A percentile compares a stretch with the other conserved stretches of the same genome.
Conservation (phyloP, 2,113 vertebrate genomes). For the Phocoena sinus region DNA sequence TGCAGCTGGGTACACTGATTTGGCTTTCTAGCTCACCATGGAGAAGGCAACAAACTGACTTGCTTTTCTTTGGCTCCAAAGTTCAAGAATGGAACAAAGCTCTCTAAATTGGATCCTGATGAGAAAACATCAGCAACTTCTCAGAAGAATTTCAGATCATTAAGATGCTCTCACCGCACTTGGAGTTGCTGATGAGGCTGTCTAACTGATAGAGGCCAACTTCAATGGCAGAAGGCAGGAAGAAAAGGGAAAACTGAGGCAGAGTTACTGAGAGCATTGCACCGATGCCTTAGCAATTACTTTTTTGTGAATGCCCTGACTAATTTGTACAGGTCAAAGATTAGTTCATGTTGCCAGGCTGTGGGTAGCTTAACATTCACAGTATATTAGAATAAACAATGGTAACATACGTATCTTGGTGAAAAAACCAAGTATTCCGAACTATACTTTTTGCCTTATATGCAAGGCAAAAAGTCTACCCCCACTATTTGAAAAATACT, state of each 20-base stretch:
- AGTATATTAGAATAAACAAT: constrained; percentile 78
- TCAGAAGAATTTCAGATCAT: constrained; percentile 91
- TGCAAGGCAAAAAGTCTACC: constrained; percentile 48
- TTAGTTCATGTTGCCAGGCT: constrained; percentile 79
- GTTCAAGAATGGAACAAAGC: constrained; percentile 92
- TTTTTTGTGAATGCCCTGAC: constrained; percentile 82
- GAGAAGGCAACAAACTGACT: constrained; percentile 82
- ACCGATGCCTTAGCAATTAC: constrained; percentile 80
- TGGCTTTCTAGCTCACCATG: constrained; percentile 77
- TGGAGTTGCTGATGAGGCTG: constrained; percentile 86
- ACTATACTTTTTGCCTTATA: constrained; percentile 7
- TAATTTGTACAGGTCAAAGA: constrained; percentile 86
- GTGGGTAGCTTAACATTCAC: constrained; percentile 80
- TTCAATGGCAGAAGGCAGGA: constrained; percentile 82
- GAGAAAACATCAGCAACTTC: constrained; percentile 91
- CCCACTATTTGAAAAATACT: neutral
- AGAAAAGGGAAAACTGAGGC: constrained; percentile 84
- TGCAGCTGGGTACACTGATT: constrained; percentile 77
- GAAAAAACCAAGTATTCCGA: constrained; percentile 68
- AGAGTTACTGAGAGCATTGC: constrained; percentile 82
- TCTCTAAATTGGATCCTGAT: constrained; percentile 95
- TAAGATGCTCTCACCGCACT: constrained; percentile 85
- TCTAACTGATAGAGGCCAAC: constrained; percentile 88
- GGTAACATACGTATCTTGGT: constrained; percentile 65
- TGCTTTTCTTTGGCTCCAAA: constrained; percentile 84